Evolutionary conservation across 2,113 vertebrate genomes (phyloP).

Genomic region (Nerophis lumbriciformis): DNA sequence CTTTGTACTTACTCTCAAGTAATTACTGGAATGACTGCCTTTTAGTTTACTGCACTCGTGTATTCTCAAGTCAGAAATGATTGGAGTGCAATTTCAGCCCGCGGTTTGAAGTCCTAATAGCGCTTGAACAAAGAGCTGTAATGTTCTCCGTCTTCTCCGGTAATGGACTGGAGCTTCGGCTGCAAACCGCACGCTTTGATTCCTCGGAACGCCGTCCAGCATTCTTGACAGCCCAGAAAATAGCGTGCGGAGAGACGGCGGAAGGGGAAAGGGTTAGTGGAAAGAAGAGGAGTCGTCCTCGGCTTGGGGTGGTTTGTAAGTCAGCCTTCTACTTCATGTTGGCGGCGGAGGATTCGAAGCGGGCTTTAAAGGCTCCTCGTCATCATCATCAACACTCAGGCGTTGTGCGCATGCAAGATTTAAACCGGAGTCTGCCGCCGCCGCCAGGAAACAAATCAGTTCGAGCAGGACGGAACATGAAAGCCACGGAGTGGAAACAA

Average conservation of each 20-base stretch:
- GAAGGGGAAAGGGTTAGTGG: conserved; percentile 46
- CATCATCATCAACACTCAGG: conserved; percentile 26
- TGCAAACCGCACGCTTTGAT: conserved; percentile 39
- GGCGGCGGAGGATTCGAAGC: conserved; percentile 52
- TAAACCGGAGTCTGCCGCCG: conserved; percentile 28
- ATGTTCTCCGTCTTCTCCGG: conserved; percentile 46
- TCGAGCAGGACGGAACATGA: conserved; percentile 22
- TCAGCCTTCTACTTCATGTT: conserved; percentile 50
- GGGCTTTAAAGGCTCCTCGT: conserved; percentile 30
- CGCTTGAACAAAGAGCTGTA: conserved; percentile 41
- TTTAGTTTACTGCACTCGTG: too few relatives aligned
- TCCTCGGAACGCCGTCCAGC: conserved; percentile 45
- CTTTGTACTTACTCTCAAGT: too few relatives aligned
- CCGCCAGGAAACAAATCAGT: conserved; percentile 14
- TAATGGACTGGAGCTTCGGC: conserved; percentile 47
- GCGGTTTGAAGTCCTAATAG: conserved; percentile 29
- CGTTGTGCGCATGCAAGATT: conserved; percentile 9
- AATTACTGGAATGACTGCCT: too few relatives aligned
- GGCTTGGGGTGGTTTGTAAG: conserved; percentile 55
- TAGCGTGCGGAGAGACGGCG: conserved; percentile 44
- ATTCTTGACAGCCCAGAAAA: conserved; percentile 56
- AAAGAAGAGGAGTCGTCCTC: conserved; percentile 18
- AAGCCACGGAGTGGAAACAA: conserved; percentile 23
- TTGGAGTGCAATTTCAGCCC: too few relatives aligned
- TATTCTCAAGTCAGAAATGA: too few relatives aligned